Evolutionary conservation across 1,140 invertebrate species (phyloP).

Genomic region (Diabrotica virgifera): DNA sequence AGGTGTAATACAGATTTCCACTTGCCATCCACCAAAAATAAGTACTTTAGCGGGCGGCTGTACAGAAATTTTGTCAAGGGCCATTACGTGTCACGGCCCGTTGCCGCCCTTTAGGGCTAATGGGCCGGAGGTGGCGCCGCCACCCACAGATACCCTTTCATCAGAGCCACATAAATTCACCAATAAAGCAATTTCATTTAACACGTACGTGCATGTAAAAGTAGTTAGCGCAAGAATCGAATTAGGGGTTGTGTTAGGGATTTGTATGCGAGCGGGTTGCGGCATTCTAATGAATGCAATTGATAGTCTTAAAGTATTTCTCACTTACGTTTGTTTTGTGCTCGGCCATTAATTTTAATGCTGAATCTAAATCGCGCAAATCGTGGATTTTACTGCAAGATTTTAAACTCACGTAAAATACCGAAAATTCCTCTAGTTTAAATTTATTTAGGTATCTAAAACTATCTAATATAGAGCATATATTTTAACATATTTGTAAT

Average conservation of each 20-base stretch:
- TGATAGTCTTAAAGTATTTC: no score
- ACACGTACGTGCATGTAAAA: conserved; percentile 13
- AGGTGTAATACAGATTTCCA: no score
- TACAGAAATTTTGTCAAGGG: conserved; percentile 9
- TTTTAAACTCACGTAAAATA: no score
- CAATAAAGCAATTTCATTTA: conserved; percentile 10
- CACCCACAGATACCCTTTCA: conserved; percentile 10
- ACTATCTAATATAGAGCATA: no score
- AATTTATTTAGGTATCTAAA: no score
- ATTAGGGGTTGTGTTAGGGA: conserved; percentile 5
- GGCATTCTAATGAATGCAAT: no score
- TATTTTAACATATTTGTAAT: no score
- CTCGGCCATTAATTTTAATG: no score
- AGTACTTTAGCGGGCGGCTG: neutral
- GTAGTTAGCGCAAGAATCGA: conserved; percentile 12
- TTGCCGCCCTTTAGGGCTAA: conserved; percentile 12
- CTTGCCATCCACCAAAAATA: neutral
- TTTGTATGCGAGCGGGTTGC: neutral
- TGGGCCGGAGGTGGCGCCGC: conserved; percentile 8
- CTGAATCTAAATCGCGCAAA: neutral
- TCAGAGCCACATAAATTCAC: conserved; percentile 13
- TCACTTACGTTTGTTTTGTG: no score
- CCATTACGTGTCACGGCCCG: conserved; percentile 14
- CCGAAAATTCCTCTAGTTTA: no score
- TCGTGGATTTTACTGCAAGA: neutral